Evolutionary conservation across 2,113 vertebrate species (phyloP), one percentile per base, ranked within the genome.

Genomic region (Chloropsis hardwickii): DNA sequence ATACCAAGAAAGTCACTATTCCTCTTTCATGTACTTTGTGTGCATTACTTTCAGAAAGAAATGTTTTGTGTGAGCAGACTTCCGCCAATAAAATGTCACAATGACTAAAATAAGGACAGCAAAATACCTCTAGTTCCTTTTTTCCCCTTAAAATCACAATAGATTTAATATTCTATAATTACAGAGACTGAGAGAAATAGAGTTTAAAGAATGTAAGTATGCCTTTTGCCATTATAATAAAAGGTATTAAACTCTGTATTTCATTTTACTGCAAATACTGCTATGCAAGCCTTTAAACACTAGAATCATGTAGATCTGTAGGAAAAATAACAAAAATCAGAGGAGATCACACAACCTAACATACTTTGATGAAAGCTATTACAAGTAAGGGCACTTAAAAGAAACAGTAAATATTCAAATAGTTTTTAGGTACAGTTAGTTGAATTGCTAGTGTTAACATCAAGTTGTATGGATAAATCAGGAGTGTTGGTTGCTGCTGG

Each of bases 51-150:
- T 91, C 72, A 93, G 40, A 95, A 96, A 94, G 67, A 92, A 95
- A 39, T 88, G 56, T 91, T 96, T 96, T 90, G 11, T 88, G 57
- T 88, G 69, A 83, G 40, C 73, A 86, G 42, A 77, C 80, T 92
- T 96, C 94, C 39, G 88, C 50, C 74, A 95, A 93, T 96, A 93
- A 97, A 95, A 90, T 95, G 48, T 90, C 70, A 90, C n/a, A 85
- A 47, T 61, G 74, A 64, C 69, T 77, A 58, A 89, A 81, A 78
- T 61, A 65, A 95, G 79, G 81, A 81, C 29, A 80, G 86, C 88
- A 54, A 95, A 96, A 92, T 89, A 70, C 33, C 51, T 95, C 62
- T 62, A 35, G 84, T 51, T 71, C 94, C 93, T 78, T 50, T 50
- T 80, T 90, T 90, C 92, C 69, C 90, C 17, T 72, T 94, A 95